Base-by-base conservation (phyloP, 1,140 invertebrate species). In the Pachypeltis micranthus region DNA sequence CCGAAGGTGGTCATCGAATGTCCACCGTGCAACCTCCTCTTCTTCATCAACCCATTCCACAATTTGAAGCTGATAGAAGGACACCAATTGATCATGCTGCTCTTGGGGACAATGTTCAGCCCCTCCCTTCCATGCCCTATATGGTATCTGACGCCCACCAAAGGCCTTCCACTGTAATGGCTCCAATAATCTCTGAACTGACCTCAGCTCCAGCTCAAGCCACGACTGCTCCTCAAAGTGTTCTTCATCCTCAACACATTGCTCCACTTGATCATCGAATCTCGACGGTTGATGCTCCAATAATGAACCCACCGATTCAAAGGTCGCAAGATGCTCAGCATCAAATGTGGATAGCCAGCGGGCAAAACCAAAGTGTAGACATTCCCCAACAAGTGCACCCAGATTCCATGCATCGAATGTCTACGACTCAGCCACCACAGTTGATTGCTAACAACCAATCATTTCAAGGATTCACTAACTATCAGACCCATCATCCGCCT, bases 371-470 rank as follows among this genome's bases (percentile, higher is more conserved):
- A 4, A 57, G 28, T 59, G 29, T 23, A 23, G 27, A 28, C 25
- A 29, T 74, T 66, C 77, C 71, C 62, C 78, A 80, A 72, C 74
- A 77, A 14, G 10, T 59, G 2, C 31, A 24, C 4, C 12, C 16
- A 2, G 57, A 63, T 26, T 21, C 21, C n/a, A 44, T 19, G 16
- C 61, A 58, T 29, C 29, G 61, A 24, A 59, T 65, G 21, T 63
- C 61, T n/a, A 27, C 44, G 34, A 26, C 39, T 51, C 1, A 70
- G 26, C 71, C 74, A 60, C 65, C 59, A 51, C 71, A 71, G 65
- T 69, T 69, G 47, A n/a, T n/a, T n/a, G n/a, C n/a, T n/a, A 61
- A 72, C 2, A 21, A 59, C 34, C 10, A 59, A n/a, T n/a, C n/a
- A n/a, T n/a, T n/a, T 10, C 58, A 59, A 10, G 28, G 2, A 19